Percentiles rank a stretch among this genome's conserved stretches.
These are phyloP conservation scores for Pedetes capensis DNA, from an alignment of 2,113 vertebrate genomes.

Conservation along the genomic window DNA sequence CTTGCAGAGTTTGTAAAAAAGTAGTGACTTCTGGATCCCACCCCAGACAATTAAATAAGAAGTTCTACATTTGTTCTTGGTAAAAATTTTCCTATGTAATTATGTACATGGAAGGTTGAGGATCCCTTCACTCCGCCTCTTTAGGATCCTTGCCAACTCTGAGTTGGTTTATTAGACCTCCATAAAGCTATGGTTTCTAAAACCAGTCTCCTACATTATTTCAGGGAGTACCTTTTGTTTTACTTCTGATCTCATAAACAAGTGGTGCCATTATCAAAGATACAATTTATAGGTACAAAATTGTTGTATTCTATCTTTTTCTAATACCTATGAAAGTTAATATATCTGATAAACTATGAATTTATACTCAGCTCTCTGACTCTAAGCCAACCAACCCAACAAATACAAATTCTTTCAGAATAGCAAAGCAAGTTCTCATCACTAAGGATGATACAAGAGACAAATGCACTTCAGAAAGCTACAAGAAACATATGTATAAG, in stretches of 20 bases:
- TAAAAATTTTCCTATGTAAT: background rate
- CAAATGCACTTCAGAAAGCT: background rate
- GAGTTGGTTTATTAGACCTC: background rate
- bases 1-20: background rate
- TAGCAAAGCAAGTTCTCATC: background rate
- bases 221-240: slow-evolving; percentile 6
- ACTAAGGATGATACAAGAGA: background rate
- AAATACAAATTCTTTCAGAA: background rate
- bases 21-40: background rate
- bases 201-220: background rate
- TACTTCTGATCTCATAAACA: background rate
- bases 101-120: background rate
- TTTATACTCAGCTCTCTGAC: background rate
- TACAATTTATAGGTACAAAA: slow-evolving; percentile 29
- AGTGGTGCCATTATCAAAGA: slow-evolving; percentile 20
- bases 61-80: background rate
- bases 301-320: background rate
- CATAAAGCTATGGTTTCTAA: slow-evolving; percentile 8
- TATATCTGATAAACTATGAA: background rate
- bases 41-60: background rate
- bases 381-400: background rate
- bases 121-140: background rate
- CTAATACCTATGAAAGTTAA: background rate
- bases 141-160: background rate
- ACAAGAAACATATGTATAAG: background rate